A percentile compares a stretch with the other conserved stretches of the same genome.
These are phyloP conservation scores for Australoheros facetus DNA, from an alignment of 2,797 vertebrate genomes.

Conservation along the genomic window DNA sequence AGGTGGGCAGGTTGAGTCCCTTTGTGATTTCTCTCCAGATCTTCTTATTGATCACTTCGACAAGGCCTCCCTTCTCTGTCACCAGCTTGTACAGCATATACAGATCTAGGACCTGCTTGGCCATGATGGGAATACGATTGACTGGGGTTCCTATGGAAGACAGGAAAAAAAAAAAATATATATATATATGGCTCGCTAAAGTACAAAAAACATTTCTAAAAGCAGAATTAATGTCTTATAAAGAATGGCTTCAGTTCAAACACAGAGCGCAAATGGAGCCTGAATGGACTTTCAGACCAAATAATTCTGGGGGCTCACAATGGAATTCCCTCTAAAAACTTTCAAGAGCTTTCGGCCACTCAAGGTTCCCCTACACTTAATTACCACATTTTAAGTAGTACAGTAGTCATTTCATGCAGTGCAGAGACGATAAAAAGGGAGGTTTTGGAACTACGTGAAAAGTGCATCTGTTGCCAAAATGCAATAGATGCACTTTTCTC, in stretches of 20 bases:
- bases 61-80: slow-evolving; percentile 96
- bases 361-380: too few species aligned
- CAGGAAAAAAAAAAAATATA: slow-evolving; percentile 18
- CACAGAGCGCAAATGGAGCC: not conserved
- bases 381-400: too few species aligned
- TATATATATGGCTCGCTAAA: not conserved
- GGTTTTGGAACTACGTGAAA: too few species aligned
- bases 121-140: slow-evolving; percentile 98
- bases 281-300: not conserved
- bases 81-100: slow-evolving; percentile 97
- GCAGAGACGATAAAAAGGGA: too few species aligned
- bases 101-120: slow-evolving; percentile 96
- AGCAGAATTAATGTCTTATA: slow-evolving; percentile 4
- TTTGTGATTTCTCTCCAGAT: slow-evolving; percentile 99
- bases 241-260: not conserved
- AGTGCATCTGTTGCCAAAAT: too few species aligned
- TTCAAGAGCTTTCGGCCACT: not conserved
- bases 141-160: slow-evolving; percentile 88
- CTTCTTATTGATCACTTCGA: slow-evolving; percentile 99
- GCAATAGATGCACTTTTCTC: too few species aligned
- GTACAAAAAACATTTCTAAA: not conserved
- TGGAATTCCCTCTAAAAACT: not conserved
- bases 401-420: too few species aligned
- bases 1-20: slow-evolving; percentile 96
- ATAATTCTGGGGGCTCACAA: not conserved